Conservation (phyloP, 2,888 invertebrate species). For the Gortyna flavago region DNA sequence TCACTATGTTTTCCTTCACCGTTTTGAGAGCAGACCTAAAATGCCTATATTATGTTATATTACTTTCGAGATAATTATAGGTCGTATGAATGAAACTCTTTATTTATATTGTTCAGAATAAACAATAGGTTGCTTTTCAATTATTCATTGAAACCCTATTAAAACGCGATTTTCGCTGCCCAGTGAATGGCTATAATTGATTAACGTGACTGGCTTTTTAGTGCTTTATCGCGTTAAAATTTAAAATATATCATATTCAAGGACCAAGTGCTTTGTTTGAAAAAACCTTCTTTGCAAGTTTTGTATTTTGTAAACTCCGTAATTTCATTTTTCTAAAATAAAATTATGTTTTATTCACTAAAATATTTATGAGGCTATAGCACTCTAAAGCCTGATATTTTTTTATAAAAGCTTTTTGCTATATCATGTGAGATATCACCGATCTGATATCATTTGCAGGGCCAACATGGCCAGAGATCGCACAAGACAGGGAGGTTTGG, state of each 20-base stretch:
- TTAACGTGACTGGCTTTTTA: not conserved
- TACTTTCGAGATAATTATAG: not conserved
- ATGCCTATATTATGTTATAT: not conserved
- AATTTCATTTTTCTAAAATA: not conserved
- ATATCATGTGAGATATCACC: not conserved
- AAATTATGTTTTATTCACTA: not conserved
- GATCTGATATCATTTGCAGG: no score
- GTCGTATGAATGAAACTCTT: not conserved
- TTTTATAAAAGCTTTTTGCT: not conserved
- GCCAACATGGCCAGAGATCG: no score
- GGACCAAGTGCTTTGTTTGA: not conserved
- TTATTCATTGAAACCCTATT: slow-evolving; percentile 2
- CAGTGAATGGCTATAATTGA: not conserved
- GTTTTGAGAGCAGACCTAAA: not conserved
- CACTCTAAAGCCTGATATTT: not conserved
- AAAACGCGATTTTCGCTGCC: not conserved
- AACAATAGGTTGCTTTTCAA: slow-evolving; percentile 1
- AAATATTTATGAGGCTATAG: not conserved
- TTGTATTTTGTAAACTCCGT: not conserved
- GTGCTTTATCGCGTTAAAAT: not conserved
- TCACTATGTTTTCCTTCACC: not conserved
- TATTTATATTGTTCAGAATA: not conserved
- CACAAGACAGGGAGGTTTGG: no score
- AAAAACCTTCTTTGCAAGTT: not conserved
- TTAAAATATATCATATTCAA: not conserved